A percentile compares a stretch with the other conserved stretches of the same genome.
Evolutionary conservation across 2,797 vertebrate genomes (phyloP).

Genomic region (Morus bassanus): DNA sequence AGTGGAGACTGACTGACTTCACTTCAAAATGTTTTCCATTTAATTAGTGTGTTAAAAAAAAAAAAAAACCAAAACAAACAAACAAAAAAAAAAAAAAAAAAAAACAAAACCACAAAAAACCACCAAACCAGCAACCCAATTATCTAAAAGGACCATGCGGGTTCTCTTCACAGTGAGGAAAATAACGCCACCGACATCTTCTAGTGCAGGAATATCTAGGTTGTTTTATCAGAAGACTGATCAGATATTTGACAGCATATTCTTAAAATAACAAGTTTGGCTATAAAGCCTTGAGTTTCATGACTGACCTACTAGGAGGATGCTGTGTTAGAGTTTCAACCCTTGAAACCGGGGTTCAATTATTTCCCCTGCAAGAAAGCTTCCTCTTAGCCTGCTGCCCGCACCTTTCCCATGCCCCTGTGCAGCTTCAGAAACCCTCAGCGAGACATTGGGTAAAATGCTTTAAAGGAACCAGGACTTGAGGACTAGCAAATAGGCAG

Average conservation of each 20-base stretch:
- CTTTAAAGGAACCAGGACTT: neutral
- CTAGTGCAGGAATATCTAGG: neutral
- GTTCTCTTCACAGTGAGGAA: neutral
- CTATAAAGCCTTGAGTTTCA: neutral
- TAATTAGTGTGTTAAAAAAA: slow-evolving; percentile 52
- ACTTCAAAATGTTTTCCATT: slow-evolving; percentile 39
- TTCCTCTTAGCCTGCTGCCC: neutral
- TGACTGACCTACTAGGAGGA: neutral
- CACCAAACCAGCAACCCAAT: neutral
- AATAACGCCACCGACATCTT: neutral
- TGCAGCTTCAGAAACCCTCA: rapidly evolving
- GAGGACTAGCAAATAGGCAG: neutral
- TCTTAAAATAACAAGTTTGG: neutral
- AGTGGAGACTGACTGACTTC: slow-evolving; percentile 14
- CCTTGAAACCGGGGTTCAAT: neutral
- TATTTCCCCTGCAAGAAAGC: neutral
- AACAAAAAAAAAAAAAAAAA: neutral
- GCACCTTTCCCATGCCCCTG: neutral
- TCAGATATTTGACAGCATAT: neutral
- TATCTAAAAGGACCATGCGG: slow-evolving; percentile 16
- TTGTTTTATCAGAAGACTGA: neutral
- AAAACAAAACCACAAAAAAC: too few relatives aligned
- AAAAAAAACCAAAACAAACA: too few relatives aligned
- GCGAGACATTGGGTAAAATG: rapidly evolving
- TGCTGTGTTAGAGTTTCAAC: neutral